phyloP scores from a whole-genome alignment of 2,888 invertebrate species.

The Catocala fraxini region DNA sequence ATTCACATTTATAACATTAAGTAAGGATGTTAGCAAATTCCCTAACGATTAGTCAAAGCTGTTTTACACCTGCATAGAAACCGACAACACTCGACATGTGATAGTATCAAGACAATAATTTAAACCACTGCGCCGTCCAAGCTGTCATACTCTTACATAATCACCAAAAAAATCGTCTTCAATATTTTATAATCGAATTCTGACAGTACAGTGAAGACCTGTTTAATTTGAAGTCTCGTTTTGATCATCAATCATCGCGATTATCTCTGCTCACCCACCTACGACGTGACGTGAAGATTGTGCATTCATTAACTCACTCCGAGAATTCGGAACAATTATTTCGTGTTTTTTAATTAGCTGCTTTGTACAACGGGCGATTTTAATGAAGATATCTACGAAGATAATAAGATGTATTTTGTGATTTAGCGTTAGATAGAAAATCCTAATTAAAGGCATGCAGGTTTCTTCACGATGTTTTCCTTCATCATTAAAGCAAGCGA shows the following conservation, averaged over 20 bases:
- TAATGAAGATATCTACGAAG: not conserved
- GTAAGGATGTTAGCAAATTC: too few relatives aligned
- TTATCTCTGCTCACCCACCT: constrained; percentile 24
- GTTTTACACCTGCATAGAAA: too few relatives aligned
- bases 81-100: too few relatives aligned
- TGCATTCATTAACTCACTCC: constrained; percentile 13
- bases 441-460: too few relatives aligned
- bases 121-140: too few relatives aligned
- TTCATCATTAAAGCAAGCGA: too few relatives aligned
- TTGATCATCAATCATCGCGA: constrained; percentile 24
- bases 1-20: too few relatives aligned
- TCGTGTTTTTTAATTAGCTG: constrained; percentile 13
- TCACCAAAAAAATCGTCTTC: not conserved
- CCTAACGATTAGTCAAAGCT: too few relatives aligned
- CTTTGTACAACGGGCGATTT: constrained; percentile 1
- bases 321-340: constrained; percentile 20
- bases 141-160: not conserved
- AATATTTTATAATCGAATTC: not conserved
- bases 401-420: not conserved
- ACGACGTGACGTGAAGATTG: constrained; percentile 4
- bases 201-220: not conserved
- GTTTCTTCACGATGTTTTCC: too few relatives aligned
- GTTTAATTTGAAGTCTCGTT: constrained; percentile 17
- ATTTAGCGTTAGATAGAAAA: too few relatives aligned
- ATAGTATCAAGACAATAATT: too few relatives aligned